Evolutionary conservation across 1,140 invertebrate genomes (phyloP), one percentile per base, ranked within the genome.

Genomic region (Platyscapa corneri): DNA sequence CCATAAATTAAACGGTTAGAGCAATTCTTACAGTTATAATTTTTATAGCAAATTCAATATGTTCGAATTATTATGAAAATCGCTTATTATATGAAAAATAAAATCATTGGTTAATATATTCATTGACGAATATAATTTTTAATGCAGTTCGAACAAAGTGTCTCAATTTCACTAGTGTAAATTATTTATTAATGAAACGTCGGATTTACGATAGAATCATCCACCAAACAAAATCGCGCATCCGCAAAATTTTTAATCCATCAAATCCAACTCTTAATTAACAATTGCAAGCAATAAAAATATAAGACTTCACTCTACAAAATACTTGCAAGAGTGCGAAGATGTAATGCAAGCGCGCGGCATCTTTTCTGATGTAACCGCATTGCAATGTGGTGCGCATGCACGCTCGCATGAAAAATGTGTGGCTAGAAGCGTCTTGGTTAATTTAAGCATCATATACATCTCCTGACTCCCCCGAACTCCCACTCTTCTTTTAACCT

Each of bases 351-450:
- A 34, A 72, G 42, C 6, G 65, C 65, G 32, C 23, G 32, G 42
- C 37, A 60, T 39, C 30, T 23, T 72, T 53, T 49, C 79, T 82
- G 79, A 82, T 42, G 79, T 72, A 82, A 82, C 20, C 42, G 30
- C 39, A 46, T 60, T 20, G 64, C 3, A 65, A 0, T 32, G 30
- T n/a, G 64, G 27, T 30, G 1, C 32, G 30, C 32, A 34, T 34
- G 34, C 32, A 53, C n/a, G 5, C 30, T 53, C 30, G 20, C 20
- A 46, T 42, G n/a, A 65, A 34, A 56, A 65, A 3, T 5, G 23
- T 30, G 30, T 20, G 46, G 56, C 64, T 84, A 84, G 56, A 84
- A 78, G 10, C 64, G 76, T 72, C 64, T 20, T 18, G 27, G 53
- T 65, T 60, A 49, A 67, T 49, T 46, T 53, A 70, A 42, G 32